Percentiles rank a stretch among this genome's conserved stretches.
Conservation (phyloP, 2,888 invertebrate genomes). For the Capitulum mitella region DNA sequence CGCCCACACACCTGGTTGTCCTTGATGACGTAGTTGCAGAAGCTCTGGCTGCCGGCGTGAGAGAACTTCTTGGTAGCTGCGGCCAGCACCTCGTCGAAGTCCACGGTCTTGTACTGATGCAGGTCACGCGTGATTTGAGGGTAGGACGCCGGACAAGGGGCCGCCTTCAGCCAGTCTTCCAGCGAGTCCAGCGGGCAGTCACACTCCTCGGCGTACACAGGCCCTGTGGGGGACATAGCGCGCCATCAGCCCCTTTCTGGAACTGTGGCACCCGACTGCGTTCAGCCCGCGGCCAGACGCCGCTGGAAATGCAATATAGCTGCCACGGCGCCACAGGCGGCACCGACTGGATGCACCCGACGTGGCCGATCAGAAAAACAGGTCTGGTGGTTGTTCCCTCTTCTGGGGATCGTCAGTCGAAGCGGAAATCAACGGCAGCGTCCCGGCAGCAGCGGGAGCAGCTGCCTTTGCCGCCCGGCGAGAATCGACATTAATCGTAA, state of each 20-base stretch:
- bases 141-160: slow-evolving; percentile 53
- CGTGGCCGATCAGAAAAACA: no score
- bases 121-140: slow-evolving; percentile 67
- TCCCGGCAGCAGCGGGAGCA: no score
- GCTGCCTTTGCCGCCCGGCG: no score
- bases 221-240: no score
- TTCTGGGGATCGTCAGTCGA: no score
- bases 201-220: slow-evolving; percentile 73
- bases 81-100: slow-evolving; percentile 60
- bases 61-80: slow-evolving; percentile 63
- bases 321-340: no score
- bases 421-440: no score
- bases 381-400: no score
- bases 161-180: slow-evolving; percentile 57
- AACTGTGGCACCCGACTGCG: no score
- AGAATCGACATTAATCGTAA: no score
- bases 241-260: no score
- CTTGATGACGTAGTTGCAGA: slow-evolving; percentile 83
- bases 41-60: slow-evolving; percentile 69
- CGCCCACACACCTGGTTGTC: slow-evolving; percentile 55
- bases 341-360: no score
- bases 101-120: slow-evolving; percentile 56
- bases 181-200: slow-evolving; percentile 63
- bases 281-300: slow-evolving; percentile 39
- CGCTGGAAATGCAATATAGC: slow-evolving; percentile 14